Evolutionary conservation across 2,888 invertebrate species (phyloP).

Genomic region (Euzophera pinguis): DNA sequence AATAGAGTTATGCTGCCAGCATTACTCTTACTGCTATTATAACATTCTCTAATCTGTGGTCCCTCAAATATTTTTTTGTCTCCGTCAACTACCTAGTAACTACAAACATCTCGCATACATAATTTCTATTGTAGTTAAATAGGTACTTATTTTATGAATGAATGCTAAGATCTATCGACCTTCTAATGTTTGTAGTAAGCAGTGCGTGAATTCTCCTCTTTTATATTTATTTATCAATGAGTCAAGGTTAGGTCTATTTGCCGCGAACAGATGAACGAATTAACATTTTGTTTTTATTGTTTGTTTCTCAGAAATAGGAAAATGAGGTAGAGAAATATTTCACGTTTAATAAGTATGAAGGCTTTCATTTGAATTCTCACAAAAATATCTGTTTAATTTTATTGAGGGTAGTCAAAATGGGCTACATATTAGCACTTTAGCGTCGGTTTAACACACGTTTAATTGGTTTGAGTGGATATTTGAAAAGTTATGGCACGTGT

Average conservation of each 20-base stretch:
- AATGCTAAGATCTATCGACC: not conserved
- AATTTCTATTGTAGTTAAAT: not conserved
- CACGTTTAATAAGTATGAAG: too few relatives aligned
- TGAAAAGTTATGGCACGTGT: too few relatives aligned
- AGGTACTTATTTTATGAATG: not conserved
- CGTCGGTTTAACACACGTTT: too few relatives aligned
- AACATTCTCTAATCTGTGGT: not conserved
- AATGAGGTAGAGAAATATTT: too few relatives aligned
- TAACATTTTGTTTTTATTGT: not conserved
- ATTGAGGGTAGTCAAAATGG: too few relatives aligned
- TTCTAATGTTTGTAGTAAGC: not conserved
- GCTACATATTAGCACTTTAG: too few relatives aligned
- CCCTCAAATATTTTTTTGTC: not conserved
- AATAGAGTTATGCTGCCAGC: too few relatives aligned
- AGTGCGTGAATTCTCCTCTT: not conserved
- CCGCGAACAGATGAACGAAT: not conserved
- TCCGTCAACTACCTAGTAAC: not conserved
- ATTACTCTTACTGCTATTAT: too few relatives aligned
- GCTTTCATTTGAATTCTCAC: too few relatives aligned
- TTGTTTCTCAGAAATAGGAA: too few relatives aligned
- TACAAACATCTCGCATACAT: not conserved
- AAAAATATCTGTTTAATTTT: too few relatives aligned
- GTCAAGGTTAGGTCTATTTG: not conserved
- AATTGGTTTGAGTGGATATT: too few relatives aligned
- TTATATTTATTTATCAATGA: not conserved